phyloP scores from a whole-genome alignment of 1,140 invertebrate species.

The Nilaparvata lugens region DNA sequence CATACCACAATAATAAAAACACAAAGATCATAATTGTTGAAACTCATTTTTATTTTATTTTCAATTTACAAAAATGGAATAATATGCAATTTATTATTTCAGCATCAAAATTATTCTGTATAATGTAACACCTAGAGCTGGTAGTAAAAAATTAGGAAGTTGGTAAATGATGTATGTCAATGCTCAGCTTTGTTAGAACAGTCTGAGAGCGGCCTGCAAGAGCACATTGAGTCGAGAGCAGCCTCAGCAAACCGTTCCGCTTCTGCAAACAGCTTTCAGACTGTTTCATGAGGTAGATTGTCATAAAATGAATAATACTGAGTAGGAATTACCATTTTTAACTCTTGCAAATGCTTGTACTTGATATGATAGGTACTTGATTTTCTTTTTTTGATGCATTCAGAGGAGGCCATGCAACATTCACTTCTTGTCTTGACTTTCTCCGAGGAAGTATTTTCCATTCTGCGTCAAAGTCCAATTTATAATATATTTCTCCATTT shows the following conservation, averaged over 20 bases:
- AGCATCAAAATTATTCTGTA: background rate
- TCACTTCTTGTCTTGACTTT: background rate
- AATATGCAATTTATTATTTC: background rate
- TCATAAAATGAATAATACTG: constrained; percentile 6
- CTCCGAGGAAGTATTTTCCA: background rate
- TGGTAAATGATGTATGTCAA: no score
- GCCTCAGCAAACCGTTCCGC: no score
- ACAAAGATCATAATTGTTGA: no score
- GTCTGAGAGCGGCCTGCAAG: no score
- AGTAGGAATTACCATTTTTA: constrained; percentile 1
- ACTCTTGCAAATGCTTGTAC: background rate
- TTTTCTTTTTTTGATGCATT: background rate
- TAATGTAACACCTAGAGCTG: background rate
- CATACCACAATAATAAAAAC: background rate
- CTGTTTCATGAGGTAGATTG: background rate
- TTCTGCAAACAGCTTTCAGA: background rate
- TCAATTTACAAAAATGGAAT: background rate
- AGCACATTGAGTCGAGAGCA: no score
- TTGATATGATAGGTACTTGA: background rate
- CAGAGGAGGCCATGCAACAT: background rate
- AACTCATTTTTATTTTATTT: no score
- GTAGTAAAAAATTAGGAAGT: no score
- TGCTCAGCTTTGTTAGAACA: no score
- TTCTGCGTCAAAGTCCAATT: constrained; percentile 1
- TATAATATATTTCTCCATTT: background rate